These are phyloP conservation scores for Gallinago media DNA, from an alignment of 2,113 vertebrate species.

Conservation along the genomic window DNA sequence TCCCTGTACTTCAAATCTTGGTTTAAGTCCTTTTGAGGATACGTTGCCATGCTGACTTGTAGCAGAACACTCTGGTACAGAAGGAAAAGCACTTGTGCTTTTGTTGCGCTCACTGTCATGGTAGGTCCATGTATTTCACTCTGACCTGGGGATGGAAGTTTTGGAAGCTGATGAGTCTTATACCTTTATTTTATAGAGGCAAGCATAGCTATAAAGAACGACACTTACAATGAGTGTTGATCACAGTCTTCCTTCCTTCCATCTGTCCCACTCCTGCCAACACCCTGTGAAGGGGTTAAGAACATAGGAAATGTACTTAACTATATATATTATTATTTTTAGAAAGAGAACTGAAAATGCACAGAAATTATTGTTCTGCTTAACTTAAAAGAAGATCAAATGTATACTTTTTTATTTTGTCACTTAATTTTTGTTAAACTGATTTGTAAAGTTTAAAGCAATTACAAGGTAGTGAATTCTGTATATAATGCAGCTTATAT, in stretches of 20 bases:
- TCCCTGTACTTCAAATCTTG: not conserved
- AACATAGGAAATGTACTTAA: not conserved
- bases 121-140: not conserved
- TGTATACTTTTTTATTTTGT: rapidly evolving
- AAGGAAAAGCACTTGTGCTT: not conserved
- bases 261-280: not conserved
- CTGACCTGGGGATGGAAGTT: not conserved
- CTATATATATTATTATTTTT: not conserved
- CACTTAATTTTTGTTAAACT: not conserved
- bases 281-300: not conserved
- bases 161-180: not conserved
- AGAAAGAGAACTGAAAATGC: not conserved
- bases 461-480: not conserved
- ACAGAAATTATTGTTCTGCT: not conserved
- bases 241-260: not conserved
- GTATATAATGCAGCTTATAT: not conserved
- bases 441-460: not conserved
- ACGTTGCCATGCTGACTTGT: rapidly evolving
- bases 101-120: not conserved
- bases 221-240: rapidly evolving
- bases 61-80: not conserved
- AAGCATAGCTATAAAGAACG: not conserved
- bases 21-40: not conserved
- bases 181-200: not conserved
- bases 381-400: not conserved